Conservation (phyloP, 2,797 vertebrate genomes). For the Chelon labrosus region DNA sequence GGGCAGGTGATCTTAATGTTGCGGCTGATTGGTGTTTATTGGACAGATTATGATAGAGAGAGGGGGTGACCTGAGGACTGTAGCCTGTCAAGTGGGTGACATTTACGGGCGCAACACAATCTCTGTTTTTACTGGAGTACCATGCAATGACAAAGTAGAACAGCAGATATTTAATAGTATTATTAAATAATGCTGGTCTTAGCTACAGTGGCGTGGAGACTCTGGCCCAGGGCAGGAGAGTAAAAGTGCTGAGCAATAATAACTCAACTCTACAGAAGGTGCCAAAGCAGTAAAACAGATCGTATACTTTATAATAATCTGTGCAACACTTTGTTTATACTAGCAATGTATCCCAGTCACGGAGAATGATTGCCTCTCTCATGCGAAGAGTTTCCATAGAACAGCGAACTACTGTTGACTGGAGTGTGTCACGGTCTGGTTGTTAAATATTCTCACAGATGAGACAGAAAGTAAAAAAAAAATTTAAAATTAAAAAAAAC, state of each 20-base stretch:
- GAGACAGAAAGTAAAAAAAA: not conserved
- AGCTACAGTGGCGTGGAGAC: too few species aligned
- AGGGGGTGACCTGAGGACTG: too few species aligned
- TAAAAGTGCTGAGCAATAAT: not conserved
- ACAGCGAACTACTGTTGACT: not conserved
- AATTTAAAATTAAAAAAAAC: not conserved
- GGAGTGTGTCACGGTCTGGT: not conserved
- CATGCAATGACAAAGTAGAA: too few species aligned
- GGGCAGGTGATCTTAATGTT: too few species aligned
- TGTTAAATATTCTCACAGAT: too few species aligned
- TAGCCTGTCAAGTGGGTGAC: too few species aligned
- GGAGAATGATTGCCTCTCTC: not conserved
- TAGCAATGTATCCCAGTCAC: not conserved
- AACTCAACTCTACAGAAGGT: not conserved
- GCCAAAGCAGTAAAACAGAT: not conserved
- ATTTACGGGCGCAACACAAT: too few species aligned
- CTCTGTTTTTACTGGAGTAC: too few species aligned
- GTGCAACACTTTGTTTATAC: not conserved
- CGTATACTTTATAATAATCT: conserved; percentile 3
- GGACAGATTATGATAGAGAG: too few species aligned
- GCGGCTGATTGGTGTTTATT: too few species aligned
- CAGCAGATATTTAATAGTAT: too few species aligned
- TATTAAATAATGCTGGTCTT: too few species aligned
- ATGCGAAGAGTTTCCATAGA: not conserved
- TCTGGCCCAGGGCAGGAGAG: not conserved